Percentiles rank a stretch among this genome's conserved stretches.
These are phyloP conservation scores for Lutjanus campechanus DNA, from an alignment of 2,797 vertebrate species.

Conservation along the genomic window DNA sequence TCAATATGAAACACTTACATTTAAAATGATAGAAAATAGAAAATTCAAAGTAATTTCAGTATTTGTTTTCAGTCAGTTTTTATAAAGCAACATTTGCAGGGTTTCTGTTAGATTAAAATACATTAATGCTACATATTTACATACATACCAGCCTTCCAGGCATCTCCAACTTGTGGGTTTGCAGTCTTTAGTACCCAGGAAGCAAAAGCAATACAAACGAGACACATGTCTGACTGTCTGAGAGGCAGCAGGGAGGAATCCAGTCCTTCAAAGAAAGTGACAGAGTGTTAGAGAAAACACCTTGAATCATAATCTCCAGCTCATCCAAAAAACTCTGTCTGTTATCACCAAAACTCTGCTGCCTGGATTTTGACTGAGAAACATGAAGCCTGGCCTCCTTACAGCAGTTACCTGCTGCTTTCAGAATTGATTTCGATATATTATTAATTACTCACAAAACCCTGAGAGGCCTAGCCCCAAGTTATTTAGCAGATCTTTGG, in stretches of 20 bases:
- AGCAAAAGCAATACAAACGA: conserved; percentile 96
- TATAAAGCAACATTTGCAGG: background rate
- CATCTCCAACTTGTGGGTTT: conserved; percentile 90
- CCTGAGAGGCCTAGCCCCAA: no score
- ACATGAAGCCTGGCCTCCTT: no score
- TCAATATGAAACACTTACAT: background rate
- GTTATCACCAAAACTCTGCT: no score
- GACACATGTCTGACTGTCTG: conserved; percentile 93
- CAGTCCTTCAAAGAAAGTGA: conserved; percentile 75
- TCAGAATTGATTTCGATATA: no score
- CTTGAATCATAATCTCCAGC: background rate
- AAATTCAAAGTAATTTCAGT: background rate
- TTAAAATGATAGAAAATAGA: background rate
- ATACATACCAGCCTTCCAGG: conserved; percentile 95
- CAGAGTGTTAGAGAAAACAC: conserved; percentile 4
- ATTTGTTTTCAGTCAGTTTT: background rate
- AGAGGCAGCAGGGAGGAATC: conserved; percentile 80
- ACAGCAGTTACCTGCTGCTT: no score
- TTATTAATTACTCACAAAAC: no score
- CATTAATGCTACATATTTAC: background rate
- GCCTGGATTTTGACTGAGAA: no score
- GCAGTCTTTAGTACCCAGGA: conserved; percentile 96
- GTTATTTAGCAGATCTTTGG: no score
- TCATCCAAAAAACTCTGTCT: no score
- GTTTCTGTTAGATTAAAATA: background rate